Base-by-base conservation (phyloP, 2,888 invertebrate species). In the Ceriagrion tenellum region DNA sequence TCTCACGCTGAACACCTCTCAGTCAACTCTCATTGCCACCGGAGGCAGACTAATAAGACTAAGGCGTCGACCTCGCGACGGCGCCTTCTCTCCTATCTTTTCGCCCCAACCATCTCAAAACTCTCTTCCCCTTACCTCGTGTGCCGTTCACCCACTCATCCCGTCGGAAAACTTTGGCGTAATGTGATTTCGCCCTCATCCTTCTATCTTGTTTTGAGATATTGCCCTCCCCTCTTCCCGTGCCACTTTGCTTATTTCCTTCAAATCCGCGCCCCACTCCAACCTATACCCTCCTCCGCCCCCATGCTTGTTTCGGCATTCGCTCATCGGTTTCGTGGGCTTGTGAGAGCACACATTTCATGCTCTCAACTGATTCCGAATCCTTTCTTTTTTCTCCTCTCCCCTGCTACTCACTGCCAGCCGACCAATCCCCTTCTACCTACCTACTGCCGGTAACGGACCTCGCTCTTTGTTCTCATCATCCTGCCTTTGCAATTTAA, bases 401-500 rank as follows among this genome's bases (percentile, higher is more conserved):
- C 81, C 2, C 2, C 3, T 13, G 81, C 30, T 26, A 35, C 35
- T 30, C 81, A 16, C 16, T 12, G 13, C 59, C 59, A 47, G 8
- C 47, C 47, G 8, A 47, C 47, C n/a, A n/a, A n/a, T n/a, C n/a
- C 47, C 47, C 47, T 47, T 47, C 47, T 8, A 47, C 47, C n/a
- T n/a, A n/a, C n/a, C 69, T n/a, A 8, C 26, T n/a, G 26, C 30
- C 35, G 35, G 59, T 91, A 56, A 40, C 90, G 56, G 12, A 55
- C 26, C 35, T 91, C 90, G 26, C 56, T n/a, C 47, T 90, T 56
- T 90, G 69, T 47, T 40, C 69, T 47, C 35, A 40, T 35, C 91
- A 35, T 35, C 93, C 69, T 18, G 26, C 69, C 47, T 69, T 55
- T 69, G 69, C 93, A 69, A 93, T 93, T 93, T 93, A 93, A 93